Base-by-base conservation (phyloP, 2,113 vertebrate species). In the Trichechus manatus region DNA sequence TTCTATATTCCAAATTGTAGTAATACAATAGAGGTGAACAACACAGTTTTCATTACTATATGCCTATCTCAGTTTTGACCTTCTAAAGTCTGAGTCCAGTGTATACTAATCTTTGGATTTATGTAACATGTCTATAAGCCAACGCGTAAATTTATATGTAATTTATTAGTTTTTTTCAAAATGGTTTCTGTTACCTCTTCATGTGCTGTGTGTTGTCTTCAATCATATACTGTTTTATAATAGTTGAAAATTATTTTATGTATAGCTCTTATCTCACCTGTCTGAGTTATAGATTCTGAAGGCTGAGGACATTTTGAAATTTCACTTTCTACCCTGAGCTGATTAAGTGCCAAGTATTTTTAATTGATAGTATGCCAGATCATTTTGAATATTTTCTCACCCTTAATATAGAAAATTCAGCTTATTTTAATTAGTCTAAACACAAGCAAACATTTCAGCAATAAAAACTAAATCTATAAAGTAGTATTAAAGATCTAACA, bases 401-500 rank as follows among this genome's bases (percentile, higher is more conserved):
- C 39, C 0, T 75, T 2, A 83, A 50, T 64, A 36, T 70, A 81
- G 5, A 83, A 85, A 90, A 72, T 92, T 64, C 6, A 59, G 3
- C 64, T 77, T 93, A 79, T 89, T 91, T 93, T 72, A 70, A 72
- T 80, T 79, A 53, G 2, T 25, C 13, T 75, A 75, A 13, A 31
- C 9, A 66, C 22, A 22, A 66, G 5, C 15, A 86, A 81, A 6
- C 29, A 91, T 75, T 77, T 14, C 19, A 94, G 61, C 9, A 85
- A 81, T 82, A 74, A 94, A 85, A 74, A 50, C 25, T 33, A 47
- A 74, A 89, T 44, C 5, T 33, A 64, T 84, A 90, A 82, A 74
- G 1, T 4, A 93, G 3, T 74, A 82, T 77, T 88, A 87, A 87
- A 91, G 5, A 61, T 68, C 94, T 88, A 89, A 87, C 25, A 79